Percentiles rank a stretch among this genome's conserved stretches.
Evolutionary conservation across 1,140 invertebrate genomes (phyloP).

Genomic region (Lepidotrigona ventralis): DNA sequence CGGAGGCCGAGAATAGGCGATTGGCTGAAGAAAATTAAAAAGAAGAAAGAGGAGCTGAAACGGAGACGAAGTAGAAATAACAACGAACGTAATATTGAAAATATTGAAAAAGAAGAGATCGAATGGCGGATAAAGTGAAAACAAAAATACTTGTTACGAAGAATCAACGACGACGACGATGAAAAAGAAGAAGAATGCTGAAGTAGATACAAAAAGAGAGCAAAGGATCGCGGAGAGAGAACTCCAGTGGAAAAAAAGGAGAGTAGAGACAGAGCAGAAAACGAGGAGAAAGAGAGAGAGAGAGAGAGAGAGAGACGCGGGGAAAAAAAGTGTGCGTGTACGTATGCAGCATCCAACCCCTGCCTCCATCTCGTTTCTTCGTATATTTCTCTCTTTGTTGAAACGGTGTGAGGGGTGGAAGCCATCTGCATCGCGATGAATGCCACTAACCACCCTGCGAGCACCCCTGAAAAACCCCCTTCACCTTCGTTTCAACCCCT

Average conservation of each 20-base stretch:
- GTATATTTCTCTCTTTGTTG: constrained; percentile 37
- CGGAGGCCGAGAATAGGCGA: constrained; percentile 1
- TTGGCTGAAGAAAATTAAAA: no score
- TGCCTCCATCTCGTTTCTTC: constrained; percentile 21
- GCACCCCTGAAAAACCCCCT: constrained; percentile 63
- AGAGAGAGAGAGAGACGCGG: constrained; percentile 54
- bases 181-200: no score
- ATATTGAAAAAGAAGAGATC: background rate
- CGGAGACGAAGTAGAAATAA: no score
- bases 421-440: constrained; percentile 80
- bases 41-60: background rate
- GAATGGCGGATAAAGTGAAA: background rate
- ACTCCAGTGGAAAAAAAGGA: constrained; percentile 1
- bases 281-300: constrained; percentile 48
- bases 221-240: background rate
- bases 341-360: constrained; percentile 43
- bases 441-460: constrained; percentile 70
- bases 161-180: no score
- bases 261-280: constrained; percentile 9
- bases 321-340: constrained; percentile 53
- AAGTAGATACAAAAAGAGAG: background rate
- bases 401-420: constrained; percentile 72
- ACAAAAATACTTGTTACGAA: background rate
- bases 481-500: constrained; percentile 74
- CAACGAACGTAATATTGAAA: no score